Evolutionary conservation across 2,113 vertebrate genomes (phyloP), one percentile per base, ranked within the genome.

Genomic region (Clarias macrocephalus): DNA sequence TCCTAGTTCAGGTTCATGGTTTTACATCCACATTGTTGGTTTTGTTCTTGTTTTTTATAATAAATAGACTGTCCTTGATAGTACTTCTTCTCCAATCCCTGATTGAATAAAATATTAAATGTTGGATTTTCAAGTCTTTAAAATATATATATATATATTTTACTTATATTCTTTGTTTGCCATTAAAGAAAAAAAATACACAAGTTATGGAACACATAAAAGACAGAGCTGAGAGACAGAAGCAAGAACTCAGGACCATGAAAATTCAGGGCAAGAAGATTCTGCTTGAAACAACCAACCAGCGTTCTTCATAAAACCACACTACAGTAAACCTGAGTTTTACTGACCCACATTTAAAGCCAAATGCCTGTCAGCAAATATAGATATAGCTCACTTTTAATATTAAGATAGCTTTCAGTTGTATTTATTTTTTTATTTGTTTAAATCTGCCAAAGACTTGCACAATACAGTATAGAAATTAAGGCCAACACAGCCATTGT

Each of bases 301-400:
- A 54, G 73, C 73, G 52, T 75, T 13, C 42, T 76, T 8, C 15
- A 25, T 15, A 16, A 77, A n/a, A 77, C 75, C 28, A 6, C 48
- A 77, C 48, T 9, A 80, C 75, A 52, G 15, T 54, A 77, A 77
- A 57, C 25, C 52, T 80, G 76, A 79, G 79, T 80, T 37, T 33
- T 60, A 80, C 7, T 80, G 15, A 30, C 76, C 76, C 76, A 57
- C 4, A 30, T 80, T 57, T 57, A 59, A 57, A 30, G n/a, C 25
- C 52, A 80, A 80, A 28, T 7, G 3, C 76, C 10, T 2, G n/a
- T 59, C 76, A 80, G 5, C n/a, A 80, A 56, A 19, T 57, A 59
- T 18, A 77, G 52, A 80, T 28, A 79, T 52, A 52, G 21, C 72
- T 42, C 21, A 52, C 28, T 56, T 77, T 54, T 28, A 18, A 77